Conservation (phyloP, 2,888 invertebrate genomes). For the Pasiphila rectangulata region DNA sequence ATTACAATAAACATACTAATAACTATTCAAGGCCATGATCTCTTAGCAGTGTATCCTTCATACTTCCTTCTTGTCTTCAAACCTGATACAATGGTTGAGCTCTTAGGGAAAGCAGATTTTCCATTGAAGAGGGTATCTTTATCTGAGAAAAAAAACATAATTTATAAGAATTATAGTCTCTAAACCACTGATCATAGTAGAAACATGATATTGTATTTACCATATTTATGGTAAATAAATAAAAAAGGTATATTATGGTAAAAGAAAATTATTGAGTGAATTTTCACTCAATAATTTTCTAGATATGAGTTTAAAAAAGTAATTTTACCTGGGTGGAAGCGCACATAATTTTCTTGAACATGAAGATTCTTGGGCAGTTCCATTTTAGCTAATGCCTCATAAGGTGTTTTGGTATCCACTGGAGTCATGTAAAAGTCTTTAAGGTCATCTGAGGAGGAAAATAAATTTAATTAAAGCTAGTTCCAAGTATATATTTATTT, state of each 20-base stretch:
- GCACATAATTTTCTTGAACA: slow-evolving; percentile 88
- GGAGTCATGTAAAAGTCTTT: slow-evolving; percentile 86
- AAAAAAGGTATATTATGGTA: too few relatives aligned
- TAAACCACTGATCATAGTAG: too few relatives aligned
- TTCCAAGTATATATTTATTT: too few relatives aligned
- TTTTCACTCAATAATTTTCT: too few relatives aligned
- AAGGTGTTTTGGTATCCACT: slow-evolving; percentile 85
- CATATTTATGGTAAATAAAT: neutral
- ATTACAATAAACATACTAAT: slow-evolving; percentile 4
- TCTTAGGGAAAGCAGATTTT: slow-evolving; percentile 90
- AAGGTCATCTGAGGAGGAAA: slow-evolving; percentile 81
- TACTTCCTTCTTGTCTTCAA: slow-evolving; percentile 91
- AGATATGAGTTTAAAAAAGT: too few relatives aligned
- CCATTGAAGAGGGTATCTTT: slow-evolving; percentile 81
- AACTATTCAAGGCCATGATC: slow-evolving; percentile 77
- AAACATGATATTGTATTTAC: too few relatives aligned
- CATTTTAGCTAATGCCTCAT: slow-evolving; percentile 85
- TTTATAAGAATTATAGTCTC: neutral
- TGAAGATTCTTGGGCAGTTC: slow-evolving; percentile 94
- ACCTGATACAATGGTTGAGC: slow-evolving; percentile 91
- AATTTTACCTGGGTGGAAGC: slow-evolving; percentile 89
- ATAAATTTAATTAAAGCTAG: neutral
- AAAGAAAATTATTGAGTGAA: too few relatives aligned
- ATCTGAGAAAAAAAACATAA: slow-evolving; percentile 50
- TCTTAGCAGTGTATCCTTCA: slow-evolving; percentile 84